Conservation (phyloP, 53 echinoderm and acorn worm species). For the Zoroaster sp. region DNA sequence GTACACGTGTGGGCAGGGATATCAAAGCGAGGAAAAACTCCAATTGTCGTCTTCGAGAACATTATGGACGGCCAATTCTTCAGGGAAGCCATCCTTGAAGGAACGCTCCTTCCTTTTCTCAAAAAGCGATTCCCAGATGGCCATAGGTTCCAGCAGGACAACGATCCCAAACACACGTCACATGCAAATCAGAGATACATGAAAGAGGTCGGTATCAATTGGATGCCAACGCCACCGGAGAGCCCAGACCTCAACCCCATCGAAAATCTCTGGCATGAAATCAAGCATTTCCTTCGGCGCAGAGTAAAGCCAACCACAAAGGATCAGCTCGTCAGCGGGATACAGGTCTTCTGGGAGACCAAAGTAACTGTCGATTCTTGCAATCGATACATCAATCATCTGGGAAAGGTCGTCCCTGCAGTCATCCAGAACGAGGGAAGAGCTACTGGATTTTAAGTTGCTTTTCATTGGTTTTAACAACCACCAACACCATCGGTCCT, state of each 20-base stretch:
- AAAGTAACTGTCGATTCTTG: background rate
- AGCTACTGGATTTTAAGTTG: background rate
- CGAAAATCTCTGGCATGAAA: conserved; percentile 32
- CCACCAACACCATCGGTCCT: background rate
- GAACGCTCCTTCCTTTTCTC: conserved; percentile 16
- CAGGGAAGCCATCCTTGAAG: conserved; percentile 18
- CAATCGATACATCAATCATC: background rate
- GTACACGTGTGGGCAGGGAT: conserved; percentile 34
- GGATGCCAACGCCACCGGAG: conserved; percentile 35
- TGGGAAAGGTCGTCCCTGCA: background rate
- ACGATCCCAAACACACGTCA: conserved; percentile 24
- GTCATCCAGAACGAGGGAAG: background rate
- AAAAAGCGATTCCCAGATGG: conserved; percentile 14
- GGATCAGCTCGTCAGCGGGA: background rate
- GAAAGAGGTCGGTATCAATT: conserved; percentile 17
- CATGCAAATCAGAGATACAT: conserved; percentile 6
- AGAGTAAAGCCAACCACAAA: background rate
- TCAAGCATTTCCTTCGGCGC: conserved; percentile 16
- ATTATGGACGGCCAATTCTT: conserved; percentile 24
- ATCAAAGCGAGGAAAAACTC: conserved; percentile 14
- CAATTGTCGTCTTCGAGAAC: conserved; percentile 10
- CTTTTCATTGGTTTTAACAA: too few species aligned
- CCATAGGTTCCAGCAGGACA: conserved; percentile 45
- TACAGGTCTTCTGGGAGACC: background rate
- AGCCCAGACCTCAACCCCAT: conserved; percentile 47